These are phyloP conservation scores for Keiferia lycopersicella DNA, from an alignment of 2,888 invertebrate species.

Conservation along the genomic window DNA sequence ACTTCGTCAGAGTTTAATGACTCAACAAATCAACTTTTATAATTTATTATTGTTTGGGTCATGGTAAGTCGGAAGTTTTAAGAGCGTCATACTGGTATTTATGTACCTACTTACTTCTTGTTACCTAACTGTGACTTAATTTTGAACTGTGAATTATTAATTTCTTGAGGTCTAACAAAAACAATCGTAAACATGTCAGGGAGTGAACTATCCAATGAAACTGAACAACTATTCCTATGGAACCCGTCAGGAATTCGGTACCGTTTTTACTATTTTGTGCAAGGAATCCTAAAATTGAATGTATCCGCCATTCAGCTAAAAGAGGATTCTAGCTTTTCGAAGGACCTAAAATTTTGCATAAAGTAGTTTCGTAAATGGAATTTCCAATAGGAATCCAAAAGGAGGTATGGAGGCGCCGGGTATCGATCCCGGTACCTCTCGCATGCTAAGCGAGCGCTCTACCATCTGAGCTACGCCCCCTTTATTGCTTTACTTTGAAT, in stretches of 20 bases:
- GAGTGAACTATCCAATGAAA: no score
- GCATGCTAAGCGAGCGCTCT: constrained; percentile 78
- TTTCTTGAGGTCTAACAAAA: no score
- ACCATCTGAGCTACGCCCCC: constrained; percentile 76
- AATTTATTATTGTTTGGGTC: constrained; percentile 11
- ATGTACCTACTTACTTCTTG: background rate
- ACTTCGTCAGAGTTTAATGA: constrained; percentile 9
- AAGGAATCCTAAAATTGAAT: background rate
- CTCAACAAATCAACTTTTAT: constrained; percentile 12
- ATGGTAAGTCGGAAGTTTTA: background rate
- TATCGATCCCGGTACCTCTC: constrained; percentile 82
- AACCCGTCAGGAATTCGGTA: background rate
- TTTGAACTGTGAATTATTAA: no score
- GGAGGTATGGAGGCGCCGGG: constrained; percentile 54
- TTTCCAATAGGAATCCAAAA: constrained; percentile 12
- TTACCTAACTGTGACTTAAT: background rate
- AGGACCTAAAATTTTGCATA: constrained; percentile 8
- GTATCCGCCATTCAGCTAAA: background rate
- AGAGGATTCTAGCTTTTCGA: background rate
- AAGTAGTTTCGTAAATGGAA: constrained; percentile 5
- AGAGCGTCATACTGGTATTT: constrained; percentile 6
- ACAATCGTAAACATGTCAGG: no score
- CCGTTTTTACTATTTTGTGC: background rate
- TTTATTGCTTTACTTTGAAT: constrained; percentile 31
- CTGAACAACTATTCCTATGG: no score